Base-by-base conservation (phyloP, 1,140 invertebrate species). In the Bradysia coprophila region DNA sequence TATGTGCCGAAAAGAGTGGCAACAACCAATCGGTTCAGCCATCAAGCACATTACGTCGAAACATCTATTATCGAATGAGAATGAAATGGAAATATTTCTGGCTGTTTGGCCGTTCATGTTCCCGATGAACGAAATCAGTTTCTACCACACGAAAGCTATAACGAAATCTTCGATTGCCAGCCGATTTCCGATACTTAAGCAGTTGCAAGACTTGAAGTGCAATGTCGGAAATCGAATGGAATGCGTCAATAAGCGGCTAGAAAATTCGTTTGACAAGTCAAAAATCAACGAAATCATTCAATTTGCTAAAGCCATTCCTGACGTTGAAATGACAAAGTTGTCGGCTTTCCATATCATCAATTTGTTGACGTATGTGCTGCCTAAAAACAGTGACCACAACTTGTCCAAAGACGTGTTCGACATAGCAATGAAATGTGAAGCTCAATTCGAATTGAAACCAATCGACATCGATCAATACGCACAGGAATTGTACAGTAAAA, bases 1-100 rank as follows among this genome's bases (percentile, higher is more conserved):
- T 16, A 43, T 38, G 11, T 38, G 56, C 8, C 28, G 44, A 8
- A n/a, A 49, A 0, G 46, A 54, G 42, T 69, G 68, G 67, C 51
- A 49, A 9, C 8, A 50, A 9, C 50, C 66, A 4, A 54, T 57
- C 11, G 50, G 54, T 11, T 46, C 51, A 28, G 54, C 61, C 4
- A 55, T 73, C 1, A 46, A 53, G 1, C 67, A 59, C 38, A 39
- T 60, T 11, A 57, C 56, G 13, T 49, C 60, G 4, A 59, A 55
- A 21, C 43, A 57, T 2, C 54, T 56, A 32, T 51, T 71, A 10
- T 45, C 57, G 36, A 50, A 66, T 23, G 47, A 69, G 20, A 39
- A 71, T 22, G 53, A 58, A 43, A 51, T 53, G 21, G 44, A 49
- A 4, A 5, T 43, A 5, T 51, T 62, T 18, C 10, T 36, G 50